phyloP scores from a whole-genome alignment of 2,888 invertebrate genomes.

The Lochmaea crataegi region DNA sequence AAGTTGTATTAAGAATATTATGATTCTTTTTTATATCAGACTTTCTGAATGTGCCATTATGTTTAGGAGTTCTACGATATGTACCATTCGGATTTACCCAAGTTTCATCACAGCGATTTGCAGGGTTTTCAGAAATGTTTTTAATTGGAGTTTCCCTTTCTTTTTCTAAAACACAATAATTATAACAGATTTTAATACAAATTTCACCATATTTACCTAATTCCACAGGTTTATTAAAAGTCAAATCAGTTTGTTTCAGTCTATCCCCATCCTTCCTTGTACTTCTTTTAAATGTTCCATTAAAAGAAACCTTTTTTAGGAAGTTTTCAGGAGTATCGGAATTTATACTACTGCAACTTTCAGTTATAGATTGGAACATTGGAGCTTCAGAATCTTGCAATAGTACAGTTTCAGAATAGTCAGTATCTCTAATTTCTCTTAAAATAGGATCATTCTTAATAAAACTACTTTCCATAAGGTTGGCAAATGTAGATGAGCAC shows the following conservation, averaged over 20 bases:
- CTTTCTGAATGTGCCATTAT: slow-evolving; percentile 50
- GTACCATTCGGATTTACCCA: slow-evolving; percentile 42
- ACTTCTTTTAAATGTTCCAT: slow-evolving; percentile 48
- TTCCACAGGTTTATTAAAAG: slow-evolving; percentile 31
- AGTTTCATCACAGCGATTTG: slow-evolving; percentile 17
- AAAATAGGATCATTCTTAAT: slow-evolving; percentile 63
- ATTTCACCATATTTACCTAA: slow-evolving; percentile 24
- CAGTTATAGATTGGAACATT: slow-evolving; percentile 60
- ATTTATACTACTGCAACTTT: slow-evolving; percentile 61
- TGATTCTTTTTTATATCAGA: slow-evolving; percentile 46
- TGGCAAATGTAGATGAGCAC: slow-evolving; percentile 65
- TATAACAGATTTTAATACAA: background rate
- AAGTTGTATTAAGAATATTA: slow-evolving; percentile 46
- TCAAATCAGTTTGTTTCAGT: slow-evolving; percentile 20
- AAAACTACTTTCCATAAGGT: slow-evolving; percentile 63
- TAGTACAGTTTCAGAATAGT: slow-evolving; percentile 58
- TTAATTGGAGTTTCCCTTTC: slow-evolving; percentile 10
- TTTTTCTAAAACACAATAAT: slow-evolving; percentile 26
- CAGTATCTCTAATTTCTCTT: slow-evolving; percentile 62
- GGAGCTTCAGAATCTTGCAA: slow-evolving; percentile 60
- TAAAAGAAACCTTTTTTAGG: slow-evolving; percentile 55
- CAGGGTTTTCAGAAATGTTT: slow-evolving; percentile 1
- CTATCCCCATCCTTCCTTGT: slow-evolving; percentile 32
- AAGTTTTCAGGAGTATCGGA: slow-evolving; percentile 61
- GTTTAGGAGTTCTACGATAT: slow-evolving; percentile 47